Percentiles rank a stretch among this genome's conserved stretches.
phyloP scores from a whole-genome alignment of 1,140 invertebrate genomes.

The Potamilus streckersoni region DNA sequence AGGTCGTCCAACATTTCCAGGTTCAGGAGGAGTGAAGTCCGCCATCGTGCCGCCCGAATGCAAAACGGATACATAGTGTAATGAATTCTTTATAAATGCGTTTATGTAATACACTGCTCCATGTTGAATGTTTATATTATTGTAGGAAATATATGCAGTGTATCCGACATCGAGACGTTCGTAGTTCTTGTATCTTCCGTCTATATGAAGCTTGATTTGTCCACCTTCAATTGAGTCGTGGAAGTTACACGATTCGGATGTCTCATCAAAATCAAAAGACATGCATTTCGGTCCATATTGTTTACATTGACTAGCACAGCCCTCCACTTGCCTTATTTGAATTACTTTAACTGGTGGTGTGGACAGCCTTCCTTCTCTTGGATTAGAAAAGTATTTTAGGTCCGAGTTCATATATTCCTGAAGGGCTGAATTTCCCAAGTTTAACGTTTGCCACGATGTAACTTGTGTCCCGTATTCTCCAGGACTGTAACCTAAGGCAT shows the following conservation, averaged over 20 bases:
- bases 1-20: constrained; percentile 6
- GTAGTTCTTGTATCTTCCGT: constrained; percentile 21
- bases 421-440: constrained; percentile 14
- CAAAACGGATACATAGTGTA: constrained; percentile 9
- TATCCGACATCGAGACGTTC: constrained; percentile 19
- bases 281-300: constrained; percentile 10
- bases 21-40: constrained; percentile 22
- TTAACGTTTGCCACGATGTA: constrained; percentile 7
- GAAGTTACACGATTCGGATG: constrained; percentile 22
- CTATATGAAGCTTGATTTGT: constrained; percentile 10
- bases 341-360: constrained; percentile 1
- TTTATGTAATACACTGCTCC: constrained; percentile 17
- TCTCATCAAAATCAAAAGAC: constrained; percentile 18
- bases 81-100: constrained; percentile 3
- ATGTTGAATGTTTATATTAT: constrained; percentile 4
- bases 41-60: constrained; percentile 14
- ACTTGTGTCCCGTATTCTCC: constrained; percentile 19
- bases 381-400: constrained; percentile 18
- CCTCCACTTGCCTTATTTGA: neutral
- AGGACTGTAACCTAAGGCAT: constrained; percentile 20
- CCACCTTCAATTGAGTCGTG: constrained; percentile 16
- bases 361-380: constrained; percentile 14
- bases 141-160: constrained; percentile 9
- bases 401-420: neutral
- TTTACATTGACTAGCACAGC: constrained; percentile 9